Base-by-base conservation (phyloP, 2,888 invertebrate genomes). In the Agrotis ipsilon region DNA sequence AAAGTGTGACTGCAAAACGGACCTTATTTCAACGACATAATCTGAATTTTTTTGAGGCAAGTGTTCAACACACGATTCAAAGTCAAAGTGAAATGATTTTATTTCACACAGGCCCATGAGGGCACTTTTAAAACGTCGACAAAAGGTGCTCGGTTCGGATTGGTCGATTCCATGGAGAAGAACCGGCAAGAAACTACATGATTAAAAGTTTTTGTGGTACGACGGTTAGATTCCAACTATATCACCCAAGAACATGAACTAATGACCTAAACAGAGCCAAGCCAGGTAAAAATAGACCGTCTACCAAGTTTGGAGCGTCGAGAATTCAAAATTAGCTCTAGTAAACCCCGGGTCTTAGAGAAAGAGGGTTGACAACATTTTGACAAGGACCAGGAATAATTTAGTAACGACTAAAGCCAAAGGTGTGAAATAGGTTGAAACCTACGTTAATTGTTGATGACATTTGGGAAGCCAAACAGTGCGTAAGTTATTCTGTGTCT, bases 171-270 rank as follows among this genome's bases (percentile, higher is more conserved):
- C n/a, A n/a, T n/a, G n/a, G n/a, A n/a, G n/a, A n/a, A n/a, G n/a
- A n/a, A n/a, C n/a, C n/a, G n/a, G n/a, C n/a, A n/a, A n/a, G n/a
- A n/a, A n/a, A n/a, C n/a, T n/a, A n/a, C n/a, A n/a, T n/a, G n/a
- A n/a, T n/a, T n/a, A n/a, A n/a, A n/a, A n/a, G n/a, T n/a, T n/a
- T n/a, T n/a, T n/a, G n/a, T n/a, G n/a, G n/a, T n/a, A n/a, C n/a
- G n/a, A n/a, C n/a, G n/a, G n/a, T 65, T 46, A 58, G 39, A 19
- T 27, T 27, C 21, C 68, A 76, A 75, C n/a, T n/a, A 68, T 6
- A 11, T 11, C n/a, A n/a, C 5, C 9, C 39, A 21, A 43, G 43
- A 52, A 14, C 1, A 43, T 21, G 16, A 76, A 19, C 52, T 54
- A 32, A 45, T 11, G 6, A 43, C 6, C 21, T 43, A 49, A 68